Percentiles rank a stretch among this genome's conserved stretches.
Evolutionary conservation across 2,113 vertebrate genomes (phyloP).

Genomic region (Macquaria australasica): DNA sequence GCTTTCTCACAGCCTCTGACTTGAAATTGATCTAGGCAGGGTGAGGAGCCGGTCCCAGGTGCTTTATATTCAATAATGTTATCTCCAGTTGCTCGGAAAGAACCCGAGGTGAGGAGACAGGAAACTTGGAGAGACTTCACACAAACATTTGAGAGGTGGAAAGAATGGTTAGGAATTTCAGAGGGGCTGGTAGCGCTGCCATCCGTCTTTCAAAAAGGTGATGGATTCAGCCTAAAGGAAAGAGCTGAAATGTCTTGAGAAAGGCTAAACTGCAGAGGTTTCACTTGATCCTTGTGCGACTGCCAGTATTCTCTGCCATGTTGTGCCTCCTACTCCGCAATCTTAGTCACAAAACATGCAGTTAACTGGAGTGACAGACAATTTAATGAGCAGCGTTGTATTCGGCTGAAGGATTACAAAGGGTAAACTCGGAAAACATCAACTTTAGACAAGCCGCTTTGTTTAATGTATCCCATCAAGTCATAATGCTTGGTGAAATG

Average conservation of each 20-base stretch:
- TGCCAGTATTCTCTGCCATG: slow-evolving; percentile 5
- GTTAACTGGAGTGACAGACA: slow-evolving; percentile 27
- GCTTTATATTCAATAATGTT: slow-evolving; percentile 64
- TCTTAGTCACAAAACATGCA: slow-evolving; percentile 10
- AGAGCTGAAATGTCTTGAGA: slow-evolving; percentile 33
- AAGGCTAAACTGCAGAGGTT: not conserved
- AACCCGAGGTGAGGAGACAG: slow-evolving; percentile 50
- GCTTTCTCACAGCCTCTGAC: slow-evolving; percentile 44
- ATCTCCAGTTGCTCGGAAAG: slow-evolving; percentile 41
- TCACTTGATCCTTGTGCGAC: not conserved
- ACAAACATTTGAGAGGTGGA: slow-evolving; percentile 33
- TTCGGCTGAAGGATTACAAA: slow-evolving; percentile 10
- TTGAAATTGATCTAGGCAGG: slow-evolving; percentile 59
- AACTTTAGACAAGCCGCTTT: slow-evolving; percentile 16
- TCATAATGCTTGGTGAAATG: slow-evolving; percentile 36
- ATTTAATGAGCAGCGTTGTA: slow-evolving; percentile 20
- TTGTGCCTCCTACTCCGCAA: not conserved
- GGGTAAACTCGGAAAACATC: not conserved
- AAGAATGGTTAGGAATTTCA: slow-evolving; percentile 44
- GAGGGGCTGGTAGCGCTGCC: slow-evolving; percentile 23
- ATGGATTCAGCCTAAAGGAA: slow-evolving; percentile 45
- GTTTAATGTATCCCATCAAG: slow-evolving; percentile 24
- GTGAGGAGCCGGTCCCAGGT: slow-evolving; percentile 28
- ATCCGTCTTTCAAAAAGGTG: slow-evolving; percentile 24
- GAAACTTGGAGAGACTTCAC: slow-evolving; percentile 43